Percentiles rank a stretch among this genome's conserved stretches.
Conservation (phyloP, 2,888 invertebrate genomes). For the Netelia melanura region DNA sequence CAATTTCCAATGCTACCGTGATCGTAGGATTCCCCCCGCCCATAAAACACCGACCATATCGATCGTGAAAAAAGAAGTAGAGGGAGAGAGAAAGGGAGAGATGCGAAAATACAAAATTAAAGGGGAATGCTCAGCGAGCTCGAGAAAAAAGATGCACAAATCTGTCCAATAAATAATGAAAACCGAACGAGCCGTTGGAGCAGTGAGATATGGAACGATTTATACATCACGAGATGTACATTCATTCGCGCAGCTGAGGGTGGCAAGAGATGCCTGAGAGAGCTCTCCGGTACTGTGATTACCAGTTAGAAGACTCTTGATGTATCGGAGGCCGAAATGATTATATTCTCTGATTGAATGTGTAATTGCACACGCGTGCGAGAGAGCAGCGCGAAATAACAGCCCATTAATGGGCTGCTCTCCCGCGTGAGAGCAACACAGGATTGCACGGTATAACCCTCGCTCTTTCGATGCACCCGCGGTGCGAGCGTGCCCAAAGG, state of each 20-base stretch:
- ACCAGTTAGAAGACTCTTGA: slow-evolving; percentile 70
- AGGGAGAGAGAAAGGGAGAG: slow-evolving; percentile 25
- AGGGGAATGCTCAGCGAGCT: slow-evolving; percentile 48
- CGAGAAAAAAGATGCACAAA: slow-evolving; percentile 31
- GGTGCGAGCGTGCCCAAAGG: slow-evolving; percentile 24
- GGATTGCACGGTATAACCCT: slow-evolving; percentile 47
- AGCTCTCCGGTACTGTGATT: slow-evolving; percentile 61
- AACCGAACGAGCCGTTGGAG: slow-evolving; percentile 59
- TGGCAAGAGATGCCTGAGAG: background rate
- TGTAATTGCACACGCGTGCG: slow-evolving; percentile 76
- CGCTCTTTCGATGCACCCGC: slow-evolving; percentile 18
- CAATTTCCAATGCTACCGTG: slow-evolving; percentile 66
- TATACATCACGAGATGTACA: slow-evolving; percentile 25
- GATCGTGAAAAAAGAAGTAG: slow-evolving; percentile 32
- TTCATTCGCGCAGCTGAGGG: slow-evolving; percentile 9
- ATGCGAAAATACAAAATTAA: slow-evolving; percentile 48
- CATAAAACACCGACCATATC: slow-evolving; percentile 22
- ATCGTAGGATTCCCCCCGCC: slow-evolving; percentile 41
- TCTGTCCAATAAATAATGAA: slow-evolving; percentile 73
- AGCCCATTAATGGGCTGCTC: slow-evolving; percentile 71
- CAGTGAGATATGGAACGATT: slow-evolving; percentile 47
- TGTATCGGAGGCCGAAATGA: slow-evolving; percentile 74
- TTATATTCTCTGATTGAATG: slow-evolving; percentile 80
- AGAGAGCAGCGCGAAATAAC: slow-evolving; percentile 73
- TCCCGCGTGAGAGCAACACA: slow-evolving; percentile 47